Percentiles rank a stretch among this genome's conserved stretches.
These are phyloP conservation scores for Muntiacus muntjak DNA, from an alignment of 2,113 vertebrate genomes.

Conservation along the genomic window DNA sequence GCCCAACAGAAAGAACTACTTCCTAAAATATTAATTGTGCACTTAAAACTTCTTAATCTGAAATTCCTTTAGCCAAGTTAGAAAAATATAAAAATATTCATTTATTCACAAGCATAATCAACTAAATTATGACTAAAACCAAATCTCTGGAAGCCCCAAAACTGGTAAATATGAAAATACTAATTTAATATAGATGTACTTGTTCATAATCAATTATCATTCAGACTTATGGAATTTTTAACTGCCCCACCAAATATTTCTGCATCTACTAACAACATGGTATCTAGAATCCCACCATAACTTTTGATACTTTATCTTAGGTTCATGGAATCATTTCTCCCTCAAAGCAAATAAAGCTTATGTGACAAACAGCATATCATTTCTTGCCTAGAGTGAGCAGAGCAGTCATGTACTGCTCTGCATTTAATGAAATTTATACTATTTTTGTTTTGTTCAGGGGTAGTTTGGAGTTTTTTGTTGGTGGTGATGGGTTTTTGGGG, in stretches of 20 bases:
- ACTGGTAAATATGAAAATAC: background rate
- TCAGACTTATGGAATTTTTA: background rate
- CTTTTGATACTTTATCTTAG: background rate
- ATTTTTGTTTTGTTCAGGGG: background rate
- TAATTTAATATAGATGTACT: background rate
- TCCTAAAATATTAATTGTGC: background rate
- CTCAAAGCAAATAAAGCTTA: background rate
- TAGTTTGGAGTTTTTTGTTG: background rate
- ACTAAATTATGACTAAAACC: background rate
- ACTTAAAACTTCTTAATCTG: background rate
- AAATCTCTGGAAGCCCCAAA: background rate
- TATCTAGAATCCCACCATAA: background rate
- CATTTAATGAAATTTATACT: conserved; percentile 15
- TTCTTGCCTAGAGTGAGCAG: background rate
- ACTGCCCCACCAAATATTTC: background rate
- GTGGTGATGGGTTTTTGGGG: background rate
- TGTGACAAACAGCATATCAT: background rate
- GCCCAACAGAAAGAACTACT: background rate
- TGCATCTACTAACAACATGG: background rate
- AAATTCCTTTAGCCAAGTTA: conserved; percentile 28
- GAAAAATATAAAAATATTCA: background rate
- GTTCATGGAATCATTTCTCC: background rate
- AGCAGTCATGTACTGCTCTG: background rate
- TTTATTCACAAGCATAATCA: background rate
- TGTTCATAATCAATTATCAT: background rate